phyloP scores from a whole-genome alignment of 2,797 vertebrate species.

The Geotrypetes seraphini region DNA sequence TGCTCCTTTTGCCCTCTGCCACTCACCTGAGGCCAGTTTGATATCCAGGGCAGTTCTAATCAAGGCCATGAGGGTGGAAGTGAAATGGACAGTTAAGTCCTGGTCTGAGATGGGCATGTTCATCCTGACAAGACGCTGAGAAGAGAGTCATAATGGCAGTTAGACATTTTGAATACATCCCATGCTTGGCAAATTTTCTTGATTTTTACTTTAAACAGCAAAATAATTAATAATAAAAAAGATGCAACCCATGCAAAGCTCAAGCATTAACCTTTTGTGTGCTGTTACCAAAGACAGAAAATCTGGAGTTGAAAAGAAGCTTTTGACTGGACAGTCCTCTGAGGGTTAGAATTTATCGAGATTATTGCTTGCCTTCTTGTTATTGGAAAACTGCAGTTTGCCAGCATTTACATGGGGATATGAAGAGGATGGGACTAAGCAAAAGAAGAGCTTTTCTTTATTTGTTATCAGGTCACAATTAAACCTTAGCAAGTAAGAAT shows the following conservation, averaged over 20 bases:
- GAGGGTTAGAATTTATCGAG: too few relatives aligned
- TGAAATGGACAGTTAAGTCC: slow-evolving; percentile 86
- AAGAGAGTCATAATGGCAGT: neutral
- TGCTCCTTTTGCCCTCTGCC: neutral
- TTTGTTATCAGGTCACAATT: too few relatives aligned
- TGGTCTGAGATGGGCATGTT: slow-evolving; percentile 87
- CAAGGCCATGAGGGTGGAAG: slow-evolving; percentile 87
- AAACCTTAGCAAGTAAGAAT: too few relatives aligned
- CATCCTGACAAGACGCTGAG: slow-evolving; percentile 84
- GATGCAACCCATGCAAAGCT: neutral
- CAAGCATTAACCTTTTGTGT: slow-evolving; percentile 43
- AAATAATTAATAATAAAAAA: neutral
- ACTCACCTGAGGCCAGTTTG: slow-evolving; percentile 80
- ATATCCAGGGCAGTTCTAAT: slow-evolving; percentile 89
- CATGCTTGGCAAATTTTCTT: neutral
- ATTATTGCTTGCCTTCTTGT: too few relatives aligned
- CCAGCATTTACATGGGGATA: too few relatives aligned
- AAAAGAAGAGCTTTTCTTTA: too few relatives aligned
- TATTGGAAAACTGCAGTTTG: too few relatives aligned
- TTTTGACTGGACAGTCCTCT: too few relatives aligned
- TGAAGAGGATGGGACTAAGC: too few relatives aligned
- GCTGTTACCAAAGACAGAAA: too few relatives aligned
- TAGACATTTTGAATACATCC: slow-evolving; percentile 3
- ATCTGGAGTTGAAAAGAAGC: too few relatives aligned
- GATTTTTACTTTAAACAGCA: neutral